Evolutionary conservation across 2,797 vertebrate species (phyloP), one percentile per base, ranked within the genome.

Genomic region (Malurus splendens): DNA sequence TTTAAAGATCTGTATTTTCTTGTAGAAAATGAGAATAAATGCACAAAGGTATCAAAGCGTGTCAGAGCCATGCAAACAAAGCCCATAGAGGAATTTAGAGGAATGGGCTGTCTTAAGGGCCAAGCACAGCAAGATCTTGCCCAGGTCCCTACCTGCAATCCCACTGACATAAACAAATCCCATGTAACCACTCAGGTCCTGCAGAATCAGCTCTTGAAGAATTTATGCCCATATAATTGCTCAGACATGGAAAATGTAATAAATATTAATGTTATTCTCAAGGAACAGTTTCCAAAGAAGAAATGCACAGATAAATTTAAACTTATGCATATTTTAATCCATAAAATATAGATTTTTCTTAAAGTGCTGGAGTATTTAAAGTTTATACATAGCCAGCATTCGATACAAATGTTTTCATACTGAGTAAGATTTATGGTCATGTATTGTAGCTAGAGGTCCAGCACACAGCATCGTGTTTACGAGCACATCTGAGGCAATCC

Each of bases 181-280:
- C 52, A 20, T 72, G 85, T 76, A 81, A 86, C 73, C 42, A 24
- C 70, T 36, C 62, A 30, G 73, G 73, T 85, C 89, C 87, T 93
- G 93, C 93, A 92, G 85, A 78, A 87, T 92, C 89, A 90, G 90
- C 85, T 94, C 80, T 18, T 95, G 61, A 90, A 92, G 92, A 92
- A 87, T 93, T 95, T 90, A 95, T 95, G 74, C 54, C 74, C 4
- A 2, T 73, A 64, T 93, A 94, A 93, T 95, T 95, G 87, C 92
- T 91, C 89, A 89, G 92, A 93, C 80, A 86, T 76, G 74, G 79
- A 89, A 95, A 95, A 94, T 50, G 70, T 87, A 93, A 94, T 95
- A 94, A 94, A 95, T 95, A 94, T 95, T 94, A 92, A 94, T 92
- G 90, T 65, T 81, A 78, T 90, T 95, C 94, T 94, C 91, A 90